These are phyloP conservation scores for Spodoptera frugiperda DNA, from an alignment of 1,140 invertebrate species.

Conservation along the genomic window DNA sequence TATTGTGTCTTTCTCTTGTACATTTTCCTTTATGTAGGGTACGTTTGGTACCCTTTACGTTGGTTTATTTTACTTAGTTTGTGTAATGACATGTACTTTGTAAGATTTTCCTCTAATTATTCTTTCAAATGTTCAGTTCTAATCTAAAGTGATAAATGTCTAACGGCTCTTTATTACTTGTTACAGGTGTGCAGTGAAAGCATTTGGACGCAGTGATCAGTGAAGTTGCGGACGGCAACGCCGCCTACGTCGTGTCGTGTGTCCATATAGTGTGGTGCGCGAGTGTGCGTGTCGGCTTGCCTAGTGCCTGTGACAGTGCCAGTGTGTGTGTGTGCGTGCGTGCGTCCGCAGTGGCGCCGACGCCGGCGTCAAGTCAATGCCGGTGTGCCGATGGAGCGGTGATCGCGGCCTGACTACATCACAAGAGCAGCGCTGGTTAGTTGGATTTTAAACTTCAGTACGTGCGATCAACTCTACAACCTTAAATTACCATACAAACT, in stretches of 20 bases:
- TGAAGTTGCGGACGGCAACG: slow-evolving; percentile 46
- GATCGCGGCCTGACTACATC: slow-evolving; percentile 79
- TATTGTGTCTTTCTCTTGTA: too few species aligned
- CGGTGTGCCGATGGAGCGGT: slow-evolving; percentile 83
- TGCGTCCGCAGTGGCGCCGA: slow-evolving; percentile 75
- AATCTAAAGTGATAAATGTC: not conserved
- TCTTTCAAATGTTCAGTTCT: not conserved
- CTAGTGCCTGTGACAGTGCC: slow-evolving; percentile 55
- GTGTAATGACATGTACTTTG: too few species aligned
- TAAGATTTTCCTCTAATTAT: too few species aligned
- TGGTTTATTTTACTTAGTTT: too few species aligned
- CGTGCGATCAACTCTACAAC: not conserved
- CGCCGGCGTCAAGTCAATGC: slow-evolving; percentile 75
- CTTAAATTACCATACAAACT: not conserved
- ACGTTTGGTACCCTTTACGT: too few species aligned
- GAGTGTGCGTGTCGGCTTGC: slow-evolving; percentile 47
- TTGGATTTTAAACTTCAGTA: slow-evolving; percentile 1
- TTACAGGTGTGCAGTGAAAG: slow-evolving; percentile 61
- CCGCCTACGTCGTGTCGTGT: slow-evolving; percentile 50
- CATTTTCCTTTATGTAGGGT: too few species aligned
- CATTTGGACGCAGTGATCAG: slow-evolving; percentile 51
- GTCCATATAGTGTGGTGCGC: slow-evolving; percentile 56
- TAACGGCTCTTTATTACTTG: slow-evolving; percentile 42
- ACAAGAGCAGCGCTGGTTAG: slow-evolving; percentile 83
- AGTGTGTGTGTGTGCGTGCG: slow-evolving; percentile 59